phyloP scores from a whole-genome alignment of 2,797 vertebrate species.

The Clarias platycephalus region DNA sequence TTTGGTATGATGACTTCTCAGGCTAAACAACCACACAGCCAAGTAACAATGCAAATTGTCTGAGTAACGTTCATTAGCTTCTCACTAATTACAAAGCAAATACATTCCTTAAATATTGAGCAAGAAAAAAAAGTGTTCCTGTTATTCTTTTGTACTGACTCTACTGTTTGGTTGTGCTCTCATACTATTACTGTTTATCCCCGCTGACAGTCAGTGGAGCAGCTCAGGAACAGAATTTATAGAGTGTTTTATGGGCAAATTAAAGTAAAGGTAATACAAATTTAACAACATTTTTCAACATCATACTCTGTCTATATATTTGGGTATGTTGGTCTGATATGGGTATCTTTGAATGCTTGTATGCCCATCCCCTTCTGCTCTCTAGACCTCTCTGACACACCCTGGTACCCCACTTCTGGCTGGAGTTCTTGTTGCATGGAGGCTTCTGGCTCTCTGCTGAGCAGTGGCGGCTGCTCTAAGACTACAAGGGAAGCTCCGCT shows the following conservation, averaged over 20 bases:
- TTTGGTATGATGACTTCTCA: neutral
- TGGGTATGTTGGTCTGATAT: neutral
- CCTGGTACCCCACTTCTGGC: too few species aligned
- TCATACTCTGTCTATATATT: neutral
- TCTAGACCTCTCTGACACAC: too few species aligned
- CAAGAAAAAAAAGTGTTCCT: neutral
- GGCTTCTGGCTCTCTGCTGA: too few species aligned
- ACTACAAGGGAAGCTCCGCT: too few species aligned
- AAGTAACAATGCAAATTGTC: neutral
- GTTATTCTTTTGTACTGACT: neutral
- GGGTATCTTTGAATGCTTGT: neutral
- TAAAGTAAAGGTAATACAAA: neutral
- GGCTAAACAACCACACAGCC: neutral
- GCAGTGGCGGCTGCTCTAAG: too few species aligned
- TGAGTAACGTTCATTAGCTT: neutral
- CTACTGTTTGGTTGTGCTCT: neutral
- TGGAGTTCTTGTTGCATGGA: too few species aligned
- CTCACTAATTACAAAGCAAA: neutral
- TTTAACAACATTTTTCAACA: neutral
- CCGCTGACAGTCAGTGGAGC: neutral
- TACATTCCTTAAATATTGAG: neutral
- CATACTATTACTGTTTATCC: neutral
- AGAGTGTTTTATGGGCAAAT: neutral
- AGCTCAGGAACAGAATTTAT: conserved; percentile 1
- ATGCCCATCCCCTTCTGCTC: too few species aligned